Conservation (phyloP, 1,140 invertebrate species). For the Hypsibius dujardini region DNA sequence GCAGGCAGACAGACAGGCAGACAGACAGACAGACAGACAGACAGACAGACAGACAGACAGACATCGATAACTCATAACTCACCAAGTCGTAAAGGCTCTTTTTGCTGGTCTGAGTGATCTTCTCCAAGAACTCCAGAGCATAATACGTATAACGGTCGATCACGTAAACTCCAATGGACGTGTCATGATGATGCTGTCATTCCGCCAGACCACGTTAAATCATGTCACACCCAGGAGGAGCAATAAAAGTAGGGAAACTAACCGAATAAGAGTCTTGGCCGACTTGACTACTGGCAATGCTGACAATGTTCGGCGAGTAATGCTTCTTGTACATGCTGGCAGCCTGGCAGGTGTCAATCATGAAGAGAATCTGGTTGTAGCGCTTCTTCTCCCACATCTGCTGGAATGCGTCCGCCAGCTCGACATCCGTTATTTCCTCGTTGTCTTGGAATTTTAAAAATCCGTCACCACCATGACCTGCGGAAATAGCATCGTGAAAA, state of each 20-base stretch:
- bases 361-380: conserved; percentile 94
- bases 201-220: too few species aligned
- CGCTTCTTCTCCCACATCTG: conserved; percentile 93
- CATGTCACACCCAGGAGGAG: too few species aligned
- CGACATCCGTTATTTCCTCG: conserved; percentile 96
- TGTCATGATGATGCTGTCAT: conserved; percentile 95
- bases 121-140: conserved; percentile 85
- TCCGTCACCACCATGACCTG: conserved; percentile 93
- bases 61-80: conserved; percentile 36
- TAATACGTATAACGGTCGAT: conserved; percentile 98
- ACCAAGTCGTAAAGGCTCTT: conserved; percentile 85
- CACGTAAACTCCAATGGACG: conserved; percentile 93
- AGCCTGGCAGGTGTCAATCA: conserved; percentile 97
- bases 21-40: too few species aligned
- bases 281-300: conserved; percentile 85
- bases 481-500: not conserved
- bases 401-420: conserved; percentile 94
- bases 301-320: conserved; percentile 92
- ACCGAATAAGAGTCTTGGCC: conserved; percentile 94
- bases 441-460: conserved; percentile 99
- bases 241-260: conserved; percentile 31
- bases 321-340: conserved; percentile 96
- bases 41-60: too few species aligned
- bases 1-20: too few species aligned
- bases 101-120: conserved; percentile 64